Conservation (phyloP, 1,140 invertebrate species). For the Plectrocnemia conspersa region DNA sequence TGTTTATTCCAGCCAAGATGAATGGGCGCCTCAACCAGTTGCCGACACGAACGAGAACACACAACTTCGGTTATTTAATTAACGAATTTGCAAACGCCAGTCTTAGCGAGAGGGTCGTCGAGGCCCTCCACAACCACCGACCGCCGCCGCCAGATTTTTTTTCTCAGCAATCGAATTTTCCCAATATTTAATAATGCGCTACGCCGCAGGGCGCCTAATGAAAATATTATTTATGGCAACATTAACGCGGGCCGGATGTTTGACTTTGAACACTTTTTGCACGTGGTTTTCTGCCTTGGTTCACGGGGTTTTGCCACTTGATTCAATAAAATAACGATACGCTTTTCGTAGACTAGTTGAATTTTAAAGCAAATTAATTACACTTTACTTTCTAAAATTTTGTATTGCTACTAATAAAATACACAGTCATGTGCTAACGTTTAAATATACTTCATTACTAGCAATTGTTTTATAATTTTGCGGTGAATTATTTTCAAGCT, state of each 20-base stretch:
- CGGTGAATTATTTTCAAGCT: too few species aligned
- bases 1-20: constrained; percentile 15
- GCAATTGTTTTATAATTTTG: too few species aligned
- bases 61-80: constrained; percentile 13
- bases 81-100: constrained; percentile 19
- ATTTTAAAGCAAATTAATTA: too few species aligned
- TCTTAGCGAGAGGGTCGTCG: neutral
- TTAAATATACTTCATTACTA: too few species aligned
- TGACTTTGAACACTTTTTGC: constrained; percentile 13
- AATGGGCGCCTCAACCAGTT: constrained; percentile 7
- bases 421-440: too few species aligned
- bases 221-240: constrained; percentile 19
- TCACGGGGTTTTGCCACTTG: too few species aligned
- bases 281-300: constrained; percentile 12
- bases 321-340: too few species aligned
- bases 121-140: neutral
- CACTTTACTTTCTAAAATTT: too few species aligned
- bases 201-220: constrained; percentile 10
- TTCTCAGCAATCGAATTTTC: constrained; percentile 13
- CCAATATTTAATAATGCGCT: constrained; percentile 13
- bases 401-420: too few species aligned
- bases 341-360: too few species aligned
- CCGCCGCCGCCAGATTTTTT: neutral
- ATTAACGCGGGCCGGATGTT: constrained; percentile 12
- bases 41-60: neutral